phyloP scores from a whole-genome alignment of 2,113 vertebrate genomes.

The Petrocephalus zakoni region DNA sequence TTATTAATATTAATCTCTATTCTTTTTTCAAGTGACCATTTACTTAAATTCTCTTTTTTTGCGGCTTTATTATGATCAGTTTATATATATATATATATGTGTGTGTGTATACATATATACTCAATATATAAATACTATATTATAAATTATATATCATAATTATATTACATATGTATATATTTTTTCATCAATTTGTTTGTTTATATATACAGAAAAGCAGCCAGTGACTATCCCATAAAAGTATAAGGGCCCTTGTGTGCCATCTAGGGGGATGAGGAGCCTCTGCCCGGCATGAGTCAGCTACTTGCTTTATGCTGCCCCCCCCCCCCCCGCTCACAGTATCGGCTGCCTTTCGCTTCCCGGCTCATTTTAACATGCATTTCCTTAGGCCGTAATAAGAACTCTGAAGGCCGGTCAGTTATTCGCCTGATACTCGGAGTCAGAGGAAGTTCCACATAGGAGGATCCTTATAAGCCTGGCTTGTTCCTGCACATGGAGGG shows the following conservation, averaged over 20 bases:
- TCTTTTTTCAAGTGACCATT: not conserved
- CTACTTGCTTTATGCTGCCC: not conserved
- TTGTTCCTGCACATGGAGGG: not conserved
- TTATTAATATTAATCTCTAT: not conserved
- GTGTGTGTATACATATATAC: too few relatives aligned
- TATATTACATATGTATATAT: not conserved
- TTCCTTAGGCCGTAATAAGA: not conserved
- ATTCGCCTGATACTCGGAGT: not conserved
- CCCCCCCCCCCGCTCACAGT: not conserved
- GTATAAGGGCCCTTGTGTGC: not conserved
- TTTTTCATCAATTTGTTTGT: not conserved
- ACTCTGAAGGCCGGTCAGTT: not conserved
- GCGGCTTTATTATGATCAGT: not conserved
- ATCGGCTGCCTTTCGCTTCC: not conserved
- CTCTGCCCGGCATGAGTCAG: not conserved
- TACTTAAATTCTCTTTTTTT: not conserved
- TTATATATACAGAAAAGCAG: not conserved
- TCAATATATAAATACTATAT: too few relatives aligned
- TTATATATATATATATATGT: not conserved
- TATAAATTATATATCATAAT: too few relatives aligned
- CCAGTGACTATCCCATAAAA: not conserved
- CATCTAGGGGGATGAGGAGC: not conserved
- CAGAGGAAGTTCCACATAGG: not conserved
- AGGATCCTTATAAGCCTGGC: not conserved
- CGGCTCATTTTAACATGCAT: too few relatives aligned